Conservation (phyloP, 1,140 invertebrate genomes). For the Cheumatopsyche charites region DNA sequence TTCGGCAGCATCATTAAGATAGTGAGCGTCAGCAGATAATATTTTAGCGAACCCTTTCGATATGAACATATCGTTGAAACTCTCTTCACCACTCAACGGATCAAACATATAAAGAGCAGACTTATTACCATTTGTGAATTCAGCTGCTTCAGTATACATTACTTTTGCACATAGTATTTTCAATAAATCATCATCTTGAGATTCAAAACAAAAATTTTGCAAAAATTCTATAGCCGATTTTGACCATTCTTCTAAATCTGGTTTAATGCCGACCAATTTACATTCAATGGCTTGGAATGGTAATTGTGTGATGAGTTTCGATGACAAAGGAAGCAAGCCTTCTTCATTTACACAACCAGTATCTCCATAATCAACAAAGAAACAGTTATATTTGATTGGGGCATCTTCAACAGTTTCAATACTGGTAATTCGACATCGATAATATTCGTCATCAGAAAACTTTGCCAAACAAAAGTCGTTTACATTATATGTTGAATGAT, state of each 20-base stretch:
- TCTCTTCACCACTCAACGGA: slow-evolving; percentile 32
- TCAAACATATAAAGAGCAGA: slow-evolving; percentile 55
- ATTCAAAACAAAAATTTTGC: slow-evolving; percentile 51
- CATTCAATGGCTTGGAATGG: slow-evolving; percentile 61
- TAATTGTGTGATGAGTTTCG: slow-evolving; percentile 52
- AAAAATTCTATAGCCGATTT: slow-evolving; percentile 56
- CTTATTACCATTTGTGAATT: slow-evolving; percentile 54
- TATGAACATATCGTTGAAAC: slow-evolving; percentile 54
- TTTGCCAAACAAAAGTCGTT: slow-evolving; percentile 56
- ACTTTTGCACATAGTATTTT: slow-evolving; percentile 55
- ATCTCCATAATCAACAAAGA: slow-evolving; percentile 60
- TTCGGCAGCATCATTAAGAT: too few species aligned
- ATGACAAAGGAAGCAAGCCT: slow-evolving; percentile 52
- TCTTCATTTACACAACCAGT: slow-evolving; percentile 50
- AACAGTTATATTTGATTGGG: slow-evolving; percentile 51
- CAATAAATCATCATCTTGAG: slow-evolving; percentile 45
- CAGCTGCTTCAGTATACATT: slow-evolving; percentile 53
- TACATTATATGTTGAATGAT: slow-evolving; percentile 44
- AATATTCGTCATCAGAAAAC: slow-evolving; percentile 54
- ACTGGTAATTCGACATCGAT: slow-evolving; percentile 54
- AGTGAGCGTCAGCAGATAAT: too few species aligned
- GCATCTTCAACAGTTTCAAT: slow-evolving; percentile 5
- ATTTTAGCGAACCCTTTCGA: slow-evolving; percentile 52
- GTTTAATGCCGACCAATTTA: slow-evolving; percentile 53
- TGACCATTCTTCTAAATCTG: slow-evolving; percentile 52